phyloP scores from a whole-genome alignment of 2,888 invertebrate species.

The Frankliniella intonsa region DNA sequence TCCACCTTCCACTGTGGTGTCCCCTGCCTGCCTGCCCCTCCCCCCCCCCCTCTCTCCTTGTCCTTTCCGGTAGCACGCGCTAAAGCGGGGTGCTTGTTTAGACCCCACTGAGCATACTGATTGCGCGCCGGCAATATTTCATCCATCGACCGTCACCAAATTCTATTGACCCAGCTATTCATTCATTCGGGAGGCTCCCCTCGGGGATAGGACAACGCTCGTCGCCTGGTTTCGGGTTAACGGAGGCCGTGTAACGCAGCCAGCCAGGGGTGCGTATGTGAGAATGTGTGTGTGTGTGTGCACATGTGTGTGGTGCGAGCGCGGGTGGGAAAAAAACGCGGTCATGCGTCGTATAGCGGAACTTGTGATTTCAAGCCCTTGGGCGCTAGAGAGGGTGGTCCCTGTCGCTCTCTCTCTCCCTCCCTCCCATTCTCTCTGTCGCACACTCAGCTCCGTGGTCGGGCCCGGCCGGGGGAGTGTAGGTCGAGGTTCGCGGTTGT shows the following conservation, averaged over 20 bases:
- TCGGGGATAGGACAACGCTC: neutral
- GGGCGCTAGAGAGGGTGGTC: neutral
- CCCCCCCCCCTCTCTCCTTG: too few relatives aligned
- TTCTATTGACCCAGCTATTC: conserved; percentile 25
- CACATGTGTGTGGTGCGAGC: neutral
- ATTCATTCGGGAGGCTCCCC: conserved; percentile 9
- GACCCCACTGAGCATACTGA: conserved; percentile 12
- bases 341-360: neutral
- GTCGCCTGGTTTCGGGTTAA: neutral
- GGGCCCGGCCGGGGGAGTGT: too few relatives aligned
- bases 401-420: too few relatives aligned
- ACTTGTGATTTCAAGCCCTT: conserved; percentile 15
- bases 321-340: neutral
- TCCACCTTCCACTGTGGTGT: too few relatives aligned
- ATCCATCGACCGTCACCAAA: conserved; percentile 5
- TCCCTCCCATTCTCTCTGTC: too few relatives aligned
- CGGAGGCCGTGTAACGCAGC: neutral
- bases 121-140: neutral
- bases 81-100: neutral
- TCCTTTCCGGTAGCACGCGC: too few relatives aligned
- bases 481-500: neutral
- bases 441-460: neutral
- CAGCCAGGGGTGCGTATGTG: neutral
- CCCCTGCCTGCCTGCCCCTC: too few relatives aligned
- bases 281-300: neutral